Base-by-base conservation (phyloP, 1,140 invertebrate species). In the Leucophenga varia region DNA sequence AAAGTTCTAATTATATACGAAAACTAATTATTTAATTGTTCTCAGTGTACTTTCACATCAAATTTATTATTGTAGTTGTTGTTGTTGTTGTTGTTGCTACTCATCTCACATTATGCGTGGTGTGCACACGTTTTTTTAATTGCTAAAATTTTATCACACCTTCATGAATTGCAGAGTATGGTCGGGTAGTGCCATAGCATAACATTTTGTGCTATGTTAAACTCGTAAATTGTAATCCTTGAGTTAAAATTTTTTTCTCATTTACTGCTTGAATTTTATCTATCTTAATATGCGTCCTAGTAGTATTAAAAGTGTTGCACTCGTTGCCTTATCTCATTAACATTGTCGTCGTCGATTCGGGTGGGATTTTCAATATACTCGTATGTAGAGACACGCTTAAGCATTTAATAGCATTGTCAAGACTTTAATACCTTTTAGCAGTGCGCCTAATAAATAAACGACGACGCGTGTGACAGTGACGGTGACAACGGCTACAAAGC, bases 321-420 rank as follows among this genome's bases (percentile, higher is more conserved):
- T 59, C 67, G 65, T 65, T 69, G 65, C n/a, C n/a, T n/a, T n/a
- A n/a, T n/a, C n/a, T 70, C 61, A 64, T 70, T 61, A 64, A 65
- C 59, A 61, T 70, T 67, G 65, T 63, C 65, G 65, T 63, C 61
- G n/a, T n/a, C n/a, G n/a, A n/a, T n/a, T n/a, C n/a, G n/a, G n/a
- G n/a, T n/a, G n/a, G n/a, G n/a, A n/a, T n/a, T n/a, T n/a, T n/a
- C n/a, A n/a, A n/a, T n/a, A n/a, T n/a, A n/a, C n/a, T n/a, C n/a
- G n/a, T n/a, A n/a, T n/a, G n/a, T n/a, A n/a, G n/a, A n/a, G n/a
- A n/a, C n/a, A n/a, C n/a, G 68, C 64, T 67, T 67, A 69, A 69
- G 65, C 54, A 65, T 69, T 69, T 69, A 69, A 69, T 69, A 65
- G 65, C 65, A 59, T 65, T 65, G 65, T 64, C 65, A 69, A 69